Base-by-base conservation (phyloP, 2,113 vertebrate genomes). In the Carettochelys insculpta region DNA sequence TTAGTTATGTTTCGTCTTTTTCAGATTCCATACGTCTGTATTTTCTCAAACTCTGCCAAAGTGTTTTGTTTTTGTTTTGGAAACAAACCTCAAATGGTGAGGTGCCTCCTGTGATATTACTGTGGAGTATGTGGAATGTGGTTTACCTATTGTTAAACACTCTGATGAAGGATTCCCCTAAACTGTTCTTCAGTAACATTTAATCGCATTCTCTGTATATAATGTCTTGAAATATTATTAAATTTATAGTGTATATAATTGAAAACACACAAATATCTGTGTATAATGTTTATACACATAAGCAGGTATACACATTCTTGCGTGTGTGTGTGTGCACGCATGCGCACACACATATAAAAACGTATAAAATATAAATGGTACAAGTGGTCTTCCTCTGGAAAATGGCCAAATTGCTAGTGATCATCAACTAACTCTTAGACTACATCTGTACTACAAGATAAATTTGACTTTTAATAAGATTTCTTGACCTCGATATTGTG, bases 391-490 rank as follows among this genome's bases (percentile, higher is more conserved):
- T 80, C 87, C 75, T 93, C 61, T 47, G 41, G 61, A 92, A 65
- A 83, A 45, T 91, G 75, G 77, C 52, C 86, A 80, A 53, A 47
- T 82, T 94, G 80, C 90, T 87, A 89, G 51, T 88, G 41, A 78
- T 82, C 75, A 80, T 95, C 86, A 94, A 86, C 77, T 85, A 80
- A 8, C 2, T 27, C 51, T 79, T 92, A 77, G n/a, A n/a, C n/a
- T n/a, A n/a, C n/a, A n/a, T n/a, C n/a, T n/a, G n/a, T n/a, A n/a
- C n/a, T n/a, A n/a, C n/a, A n/a, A n/a, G n/a, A n/a, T n/a, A n/a
- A n/a, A n/a, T n/a, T n/a, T n/a, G n/a, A n/a, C n/a, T n/a, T n/a
- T n/a, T n/a, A n/a, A n/a, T n/a, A n/a, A n/a, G n/a, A n/a, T n/a
- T n/a, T n/a, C n/a, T n/a, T n/a, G n/a, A n/a, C n/a, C n/a, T n/a